A percentile compares a stretch with the other conserved stretches of the same genome.
These are phyloP conservation scores for Drosophila carrolli DNA, from an alignment of 1,140 invertebrate species.

Conservation along the genomic window DNA sequence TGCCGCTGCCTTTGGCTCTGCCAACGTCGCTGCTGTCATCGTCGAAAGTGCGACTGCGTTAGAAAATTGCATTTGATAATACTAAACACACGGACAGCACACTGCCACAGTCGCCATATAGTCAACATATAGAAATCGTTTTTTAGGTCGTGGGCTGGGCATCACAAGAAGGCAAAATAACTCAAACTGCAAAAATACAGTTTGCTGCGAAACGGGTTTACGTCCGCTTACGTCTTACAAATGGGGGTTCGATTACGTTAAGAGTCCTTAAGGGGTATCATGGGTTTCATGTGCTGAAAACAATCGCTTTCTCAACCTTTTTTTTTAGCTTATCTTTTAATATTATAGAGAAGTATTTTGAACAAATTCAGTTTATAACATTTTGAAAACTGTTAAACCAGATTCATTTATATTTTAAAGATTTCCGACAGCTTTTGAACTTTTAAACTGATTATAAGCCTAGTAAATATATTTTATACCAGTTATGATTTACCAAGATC, in stretches of 20 bases:
- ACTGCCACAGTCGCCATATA: constrained; percentile 8
- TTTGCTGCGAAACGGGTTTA: constrained; percentile 3
- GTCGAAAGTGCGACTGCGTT: constrained; percentile 84
- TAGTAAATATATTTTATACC: too few species aligned
- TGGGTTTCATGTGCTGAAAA: too few species aligned
- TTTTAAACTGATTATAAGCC: too few species aligned
- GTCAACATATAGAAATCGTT: constrained; percentile 49
- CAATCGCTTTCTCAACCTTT: too few species aligned
- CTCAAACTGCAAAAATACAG: constrained; percentile 15
- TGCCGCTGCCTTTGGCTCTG: constrained; percentile 20
- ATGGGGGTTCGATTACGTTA: constrained; percentile 6
- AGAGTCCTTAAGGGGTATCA: neutral
- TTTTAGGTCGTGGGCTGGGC: constrained; percentile 68
- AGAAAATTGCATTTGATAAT: constrained; percentile 83
- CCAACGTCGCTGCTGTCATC: constrained; percentile 52
- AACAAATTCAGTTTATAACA: too few species aligned
- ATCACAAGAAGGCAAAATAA: constrained; percentile 20
- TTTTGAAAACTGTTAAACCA: too few species aligned
- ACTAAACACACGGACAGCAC: constrained; percentile 51
- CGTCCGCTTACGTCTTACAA: constrained; percentile 14
- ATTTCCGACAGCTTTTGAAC: too few species aligned
- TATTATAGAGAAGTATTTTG: too few species aligned
- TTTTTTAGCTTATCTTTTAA: too few species aligned
- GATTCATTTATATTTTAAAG: too few species aligned
- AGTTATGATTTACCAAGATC: too few species aligned